Evolutionary conservation across 1,140 invertebrate species (phyloP).

Genomic region (Drosophila tropicalis): DNA sequence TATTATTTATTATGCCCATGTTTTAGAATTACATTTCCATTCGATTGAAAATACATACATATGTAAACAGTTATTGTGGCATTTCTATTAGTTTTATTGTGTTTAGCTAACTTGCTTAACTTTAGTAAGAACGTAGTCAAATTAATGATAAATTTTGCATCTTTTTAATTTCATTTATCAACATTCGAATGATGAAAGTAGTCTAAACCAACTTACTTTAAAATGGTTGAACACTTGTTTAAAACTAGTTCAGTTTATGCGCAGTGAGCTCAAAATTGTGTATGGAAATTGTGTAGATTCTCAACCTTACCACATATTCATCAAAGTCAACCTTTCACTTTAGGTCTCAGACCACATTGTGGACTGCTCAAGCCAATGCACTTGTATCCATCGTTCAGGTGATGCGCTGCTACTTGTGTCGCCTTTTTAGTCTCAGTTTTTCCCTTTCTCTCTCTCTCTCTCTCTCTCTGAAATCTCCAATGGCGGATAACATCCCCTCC

Average conservation of each 20-base stretch:
- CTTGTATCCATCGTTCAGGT: background rate
- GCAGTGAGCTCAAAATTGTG: background rate
- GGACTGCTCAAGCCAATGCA: background rate
- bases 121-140: too few relatives aligned
- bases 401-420: background rate
- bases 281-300: background rate
- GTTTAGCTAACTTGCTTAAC: too few relatives aligned
- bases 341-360: background rate
- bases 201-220: too few relatives aligned
- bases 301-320: background rate
- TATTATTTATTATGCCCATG: background rate
- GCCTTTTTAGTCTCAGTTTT: background rate
- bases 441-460: too few relatives aligned
- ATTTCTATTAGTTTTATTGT: background rate
- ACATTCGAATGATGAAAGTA: too few relatives aligned
- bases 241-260: too few relatives aligned
- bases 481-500: constrained; percentile 7
- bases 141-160: too few relatives aligned
- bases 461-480: background rate
- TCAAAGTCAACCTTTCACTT: constrained; percentile 1
- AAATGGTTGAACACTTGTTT: too few relatives aligned
- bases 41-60: background rate
- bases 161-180: too few relatives aligned
- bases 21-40: background rate
- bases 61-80: background rate